phyloP scores from a whole-genome alignment of 2,113 vertebrate genomes.

The Lampris incognitus region DNA sequence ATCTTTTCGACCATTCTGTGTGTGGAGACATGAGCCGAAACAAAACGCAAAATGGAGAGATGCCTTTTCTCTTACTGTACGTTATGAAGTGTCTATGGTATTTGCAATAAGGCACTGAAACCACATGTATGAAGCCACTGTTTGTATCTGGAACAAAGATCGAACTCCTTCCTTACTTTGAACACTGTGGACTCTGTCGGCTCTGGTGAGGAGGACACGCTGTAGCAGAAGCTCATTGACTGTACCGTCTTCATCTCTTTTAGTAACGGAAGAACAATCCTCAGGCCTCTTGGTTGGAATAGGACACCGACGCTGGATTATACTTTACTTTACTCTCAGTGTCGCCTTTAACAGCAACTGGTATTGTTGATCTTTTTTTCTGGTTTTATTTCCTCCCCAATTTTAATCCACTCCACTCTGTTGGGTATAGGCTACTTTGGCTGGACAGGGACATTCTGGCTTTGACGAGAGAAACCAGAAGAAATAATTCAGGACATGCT shows the following conservation, averaged over 20 bases:
- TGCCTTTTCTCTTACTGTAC: constrained; percentile 44
- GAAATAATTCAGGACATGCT: constrained; percentile 46
- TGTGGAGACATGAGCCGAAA: constrained; percentile 60
- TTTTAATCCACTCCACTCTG: constrained; percentile 5
- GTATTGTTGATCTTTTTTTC: background rate
- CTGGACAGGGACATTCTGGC: constrained; percentile 7
- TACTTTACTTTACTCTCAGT: background rate
- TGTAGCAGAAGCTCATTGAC: constrained; percentile 58
- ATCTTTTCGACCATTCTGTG: constrained; percentile 48
- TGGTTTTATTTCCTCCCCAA: background rate
- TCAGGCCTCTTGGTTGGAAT: constrained; percentile 38
- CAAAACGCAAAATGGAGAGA: constrained; percentile 73
- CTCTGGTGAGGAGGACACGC: constrained; percentile 50
- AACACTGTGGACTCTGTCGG: constrained; percentile 79
- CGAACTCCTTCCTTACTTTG: constrained; percentile 57
- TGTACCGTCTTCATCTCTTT: constrained; percentile 41
- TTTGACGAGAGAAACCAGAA: constrained; percentile 33
- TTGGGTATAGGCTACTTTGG: background rate
- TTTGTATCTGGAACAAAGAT: constrained; percentile 64
- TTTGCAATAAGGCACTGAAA: constrained; percentile 43
- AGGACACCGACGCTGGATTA: constrained; percentile 33
- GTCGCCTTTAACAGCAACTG: background rate
- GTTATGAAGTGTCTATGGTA: constrained; percentile 49
- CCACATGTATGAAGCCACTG: constrained; percentile 47
- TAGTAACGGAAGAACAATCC: constrained; percentile 47